Base-by-base conservation (phyloP, 2,113 vertebrate species). In the Cnemophilus loriae region DNA sequence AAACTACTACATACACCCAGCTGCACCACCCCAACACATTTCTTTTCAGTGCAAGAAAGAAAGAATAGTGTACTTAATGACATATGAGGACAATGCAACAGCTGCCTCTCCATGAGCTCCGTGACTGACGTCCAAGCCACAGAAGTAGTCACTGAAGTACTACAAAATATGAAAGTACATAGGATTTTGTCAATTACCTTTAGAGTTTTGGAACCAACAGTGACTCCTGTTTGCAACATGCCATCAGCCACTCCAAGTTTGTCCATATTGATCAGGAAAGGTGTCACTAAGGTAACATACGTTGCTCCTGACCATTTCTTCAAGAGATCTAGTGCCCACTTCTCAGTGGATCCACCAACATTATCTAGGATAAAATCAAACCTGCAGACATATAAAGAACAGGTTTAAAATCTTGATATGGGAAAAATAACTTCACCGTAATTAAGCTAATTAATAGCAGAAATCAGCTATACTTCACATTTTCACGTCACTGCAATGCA, bases 301-400 rank as follows among this genome's bases (percentile, higher is more conserved):
- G 98, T 99, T 61, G 99, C 99, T 42, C 99, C 99, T 3, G 98
- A 98, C 99, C 99, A 99, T 8, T 99, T 99, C 96, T 98, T 99
- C 67, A 99, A 98, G 23, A 98, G 97, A 55, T 87, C 95, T 55
- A 98, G 94, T 8, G 99, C 99, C 99, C 99, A 99, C 1, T 92
- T 95, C 96, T 99, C 99, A 2, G 98, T 99, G 69, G 98, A 97
- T 84, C 99, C 99, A 28, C 99, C 99, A 23, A 99, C 95, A 37
- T 98, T 99, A 96, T 99, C 99, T 42, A 99, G 98, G 97, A 99
- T 98, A 87, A 99, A 98, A 98, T 99, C 98, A 96, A 98, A 98
- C 73, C 98, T 98, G 93, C 33, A 95, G n/a, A 87, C 44, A 87
- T 26, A 23, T 32, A 93, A 93, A 90, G 33, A 86, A 91, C 9